These are phyloP conservation scores for Mesocentrotus franciscanus DNA, from an alignment of 53 echinoderm and acorn worm genomes.

Conservation along the genomic window DNA sequence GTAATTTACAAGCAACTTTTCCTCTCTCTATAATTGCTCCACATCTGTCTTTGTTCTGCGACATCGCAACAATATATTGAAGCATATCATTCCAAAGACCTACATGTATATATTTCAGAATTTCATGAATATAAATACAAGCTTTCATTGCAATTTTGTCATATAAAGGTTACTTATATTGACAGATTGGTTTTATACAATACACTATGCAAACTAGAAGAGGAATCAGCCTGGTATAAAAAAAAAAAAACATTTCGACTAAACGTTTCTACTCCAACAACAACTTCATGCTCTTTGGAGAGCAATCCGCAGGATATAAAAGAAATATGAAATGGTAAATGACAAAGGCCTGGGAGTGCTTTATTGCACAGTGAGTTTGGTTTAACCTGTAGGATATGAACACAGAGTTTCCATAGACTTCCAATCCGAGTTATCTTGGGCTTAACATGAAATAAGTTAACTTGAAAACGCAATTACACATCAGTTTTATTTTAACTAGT, in stretches of 20 bases:
- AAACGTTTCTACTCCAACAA: not conserved
- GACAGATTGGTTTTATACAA: not conserved
- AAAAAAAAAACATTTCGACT: not conserved
- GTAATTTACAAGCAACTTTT: not conserved
- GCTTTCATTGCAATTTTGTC: not conserved
- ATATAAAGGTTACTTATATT: not conserved
- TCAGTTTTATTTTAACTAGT: too few relatives aligned
- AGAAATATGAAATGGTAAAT: not conserved
- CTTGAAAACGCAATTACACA: too few relatives aligned
- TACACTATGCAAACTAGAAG: not conserved
- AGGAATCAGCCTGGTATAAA: not conserved
- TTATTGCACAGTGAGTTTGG: not conserved
- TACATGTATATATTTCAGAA: not conserved
- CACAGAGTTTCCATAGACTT: too few relatives aligned
- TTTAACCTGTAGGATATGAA: not conserved
- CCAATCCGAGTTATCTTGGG: too few relatives aligned
- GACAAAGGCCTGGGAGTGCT: not conserved
- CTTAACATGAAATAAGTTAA: too few relatives aligned
- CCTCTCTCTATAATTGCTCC: not conserved
- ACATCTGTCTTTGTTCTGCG: not conserved
- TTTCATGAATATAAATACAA: slow-evolving; percentile 15
- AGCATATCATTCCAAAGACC: not conserved
- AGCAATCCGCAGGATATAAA: not conserved
- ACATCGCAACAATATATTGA: not conserved
- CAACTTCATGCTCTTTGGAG: not conserved